These are phyloP conservation scores for Alca torda DNA, from an alignment of 2,797 vertebrate species.

Conservation along the genomic window DNA sequence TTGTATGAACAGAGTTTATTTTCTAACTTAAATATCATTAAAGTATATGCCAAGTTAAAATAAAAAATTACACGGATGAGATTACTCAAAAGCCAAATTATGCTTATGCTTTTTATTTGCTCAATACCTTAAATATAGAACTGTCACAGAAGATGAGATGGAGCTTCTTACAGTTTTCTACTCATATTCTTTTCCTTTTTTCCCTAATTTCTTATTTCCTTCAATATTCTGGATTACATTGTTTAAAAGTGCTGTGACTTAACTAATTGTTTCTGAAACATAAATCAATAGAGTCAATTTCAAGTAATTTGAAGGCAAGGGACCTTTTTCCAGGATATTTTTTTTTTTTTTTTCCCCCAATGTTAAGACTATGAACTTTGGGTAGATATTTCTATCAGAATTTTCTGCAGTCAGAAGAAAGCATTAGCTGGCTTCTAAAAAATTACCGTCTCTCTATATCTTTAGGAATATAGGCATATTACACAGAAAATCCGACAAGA, in stretches of 20 bases:
- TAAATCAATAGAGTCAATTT: not conserved
- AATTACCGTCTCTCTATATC: not conserved
- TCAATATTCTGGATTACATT: not conserved
- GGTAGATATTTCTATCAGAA: not conserved
- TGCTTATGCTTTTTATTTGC: not conserved
- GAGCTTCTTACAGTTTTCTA: not conserved
- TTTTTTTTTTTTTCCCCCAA: not conserved
- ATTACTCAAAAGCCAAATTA: not conserved
- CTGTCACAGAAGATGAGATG: not conserved
- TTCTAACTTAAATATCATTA: not conserved
- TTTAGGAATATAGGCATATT: not conserved
- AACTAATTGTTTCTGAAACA: not conserved
- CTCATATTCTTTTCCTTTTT: not conserved
- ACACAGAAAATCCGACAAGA: not conserved
- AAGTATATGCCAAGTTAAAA: not conserved
- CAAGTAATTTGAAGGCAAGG: not conserved
- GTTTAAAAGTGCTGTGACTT: not conserved
- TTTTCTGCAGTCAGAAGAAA: not conserved
- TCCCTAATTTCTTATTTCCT: not conserved
- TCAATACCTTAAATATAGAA: not conserved
- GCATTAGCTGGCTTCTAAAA: not conserved
- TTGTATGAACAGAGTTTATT: not conserved
- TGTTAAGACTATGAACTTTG: not conserved
- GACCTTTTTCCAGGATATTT: not conserved
- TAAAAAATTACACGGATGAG: not conserved